phyloP scores from a whole-genome alignment of 2,113 vertebrate species.

The Corapipo altera region DNA sequence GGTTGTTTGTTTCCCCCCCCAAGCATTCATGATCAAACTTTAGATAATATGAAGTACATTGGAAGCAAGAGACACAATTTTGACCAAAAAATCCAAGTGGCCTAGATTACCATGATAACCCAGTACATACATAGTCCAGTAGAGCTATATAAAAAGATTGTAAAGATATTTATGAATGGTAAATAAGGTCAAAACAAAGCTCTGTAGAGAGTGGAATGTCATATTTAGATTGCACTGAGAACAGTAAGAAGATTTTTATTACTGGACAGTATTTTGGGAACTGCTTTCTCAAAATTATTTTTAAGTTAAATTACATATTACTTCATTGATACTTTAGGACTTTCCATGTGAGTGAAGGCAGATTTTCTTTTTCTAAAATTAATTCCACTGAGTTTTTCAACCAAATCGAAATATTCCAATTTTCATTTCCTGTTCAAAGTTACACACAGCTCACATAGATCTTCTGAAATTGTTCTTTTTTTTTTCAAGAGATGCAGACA shows the following conservation, averaged over 20 bases:
- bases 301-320: background rate
- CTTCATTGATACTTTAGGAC: background rate
- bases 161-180: background rate
- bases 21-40: background rate
- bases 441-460: background rate
- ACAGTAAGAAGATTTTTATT: background rate
- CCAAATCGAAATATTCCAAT: background rate
- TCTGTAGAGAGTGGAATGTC: background rate
- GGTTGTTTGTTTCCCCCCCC: too few relatives aligned
- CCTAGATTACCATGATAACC: background rate
- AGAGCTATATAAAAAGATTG: background rate
- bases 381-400: background rate
- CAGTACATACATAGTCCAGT: background rate
- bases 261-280: background rate
- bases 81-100: background rate
- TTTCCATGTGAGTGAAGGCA: background rate
- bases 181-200: background rate
- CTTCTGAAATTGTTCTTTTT: background rate
- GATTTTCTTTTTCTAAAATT: background rate
- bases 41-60: background rate
- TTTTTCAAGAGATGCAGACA: background rate
- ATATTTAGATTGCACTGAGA: background rate
- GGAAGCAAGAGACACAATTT: background rate
- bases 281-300: background rate
- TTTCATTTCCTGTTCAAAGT: background rate